Evolutionary conservation across 2,113 vertebrate genomes (phyloP).

Genomic region (cat (Felis catus)): F.catus_Fca126_mat1.0 CM031419.1:88181501-88182000

Average conservation of each 20-base stretch:
- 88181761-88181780: neutral
- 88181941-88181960: neutral
- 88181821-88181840: neutral
- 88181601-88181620: neutral
- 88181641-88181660: neutral
- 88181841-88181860: neutral
- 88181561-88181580: neutral
- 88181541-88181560: neutral
- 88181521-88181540: neutral
- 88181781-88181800: neutral
- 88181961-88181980: neutral
- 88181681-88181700: neutral
- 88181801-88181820: constrained; percentile 25
- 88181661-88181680: neutral
- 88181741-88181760: neutral
- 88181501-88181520: too few relatives aligned
- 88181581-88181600: neutral
- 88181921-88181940: neutral
- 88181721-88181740: neutral
- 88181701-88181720: neutral
- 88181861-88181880: neutral
- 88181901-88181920: neutral
- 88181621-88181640: neutral
- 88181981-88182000: neutral
- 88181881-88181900: neutral